Evolutionary conservation across 2,113 vertebrate genomes (phyloP).

Genomic region (Isurus oxyrinchus): DNA sequence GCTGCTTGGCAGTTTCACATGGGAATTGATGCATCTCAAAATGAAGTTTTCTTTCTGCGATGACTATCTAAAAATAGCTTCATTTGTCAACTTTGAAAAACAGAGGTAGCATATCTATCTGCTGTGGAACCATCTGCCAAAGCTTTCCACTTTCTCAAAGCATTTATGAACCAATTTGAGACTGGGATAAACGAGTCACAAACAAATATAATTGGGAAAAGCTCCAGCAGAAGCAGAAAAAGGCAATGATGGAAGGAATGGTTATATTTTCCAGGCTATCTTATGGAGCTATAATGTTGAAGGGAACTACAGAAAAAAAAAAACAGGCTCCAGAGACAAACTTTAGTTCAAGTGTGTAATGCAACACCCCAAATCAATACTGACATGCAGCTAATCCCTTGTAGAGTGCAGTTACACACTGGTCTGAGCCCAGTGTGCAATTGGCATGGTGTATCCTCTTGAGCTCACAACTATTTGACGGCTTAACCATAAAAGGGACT

Average conservation of each 20-base stretch:
- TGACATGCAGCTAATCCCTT: neutral
- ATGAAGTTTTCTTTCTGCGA: neutral
- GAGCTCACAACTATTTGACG: neutral
- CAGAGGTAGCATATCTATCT: neutral
- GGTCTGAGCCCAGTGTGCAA: neutral
- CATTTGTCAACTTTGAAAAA: neutral
- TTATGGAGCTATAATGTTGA: neutral
- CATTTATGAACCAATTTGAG: neutral
- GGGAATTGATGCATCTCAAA: neutral
- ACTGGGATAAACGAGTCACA: neutral
- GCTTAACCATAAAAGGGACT: neutral
- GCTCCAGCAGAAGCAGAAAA: neutral
- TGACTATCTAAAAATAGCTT: neutral
- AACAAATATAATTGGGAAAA: neutral
- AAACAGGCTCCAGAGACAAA: neutral
- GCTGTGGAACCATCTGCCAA: neutral
- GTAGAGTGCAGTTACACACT: neutral
- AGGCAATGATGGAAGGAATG: neutral
- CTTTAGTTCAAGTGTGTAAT: neutral
- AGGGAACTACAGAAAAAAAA: neutral
- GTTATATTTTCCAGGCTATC: neutral
- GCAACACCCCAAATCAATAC: neutral
- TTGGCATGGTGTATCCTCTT: neutral
- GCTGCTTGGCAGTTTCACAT: neutral
- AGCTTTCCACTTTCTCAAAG: neutral